These are phyloP conservation scores for Porites cylindrica DNA, from an alignment of 92 coral and sea anemone species.

Conservation along the genomic window DNA sequence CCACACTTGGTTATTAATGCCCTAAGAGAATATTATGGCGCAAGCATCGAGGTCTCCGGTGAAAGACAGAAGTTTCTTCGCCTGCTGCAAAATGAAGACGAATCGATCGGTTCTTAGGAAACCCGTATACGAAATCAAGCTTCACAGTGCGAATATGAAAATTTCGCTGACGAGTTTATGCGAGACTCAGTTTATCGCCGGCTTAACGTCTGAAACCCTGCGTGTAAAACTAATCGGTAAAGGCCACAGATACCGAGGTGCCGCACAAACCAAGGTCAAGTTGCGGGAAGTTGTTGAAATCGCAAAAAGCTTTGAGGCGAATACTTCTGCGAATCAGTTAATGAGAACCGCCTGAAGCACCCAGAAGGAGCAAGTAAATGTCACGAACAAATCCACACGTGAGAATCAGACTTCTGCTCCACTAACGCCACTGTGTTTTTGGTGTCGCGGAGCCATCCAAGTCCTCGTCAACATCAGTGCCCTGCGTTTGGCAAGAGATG, in stretches of 20 bases:
- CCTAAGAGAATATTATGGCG: conserved; percentile 39
- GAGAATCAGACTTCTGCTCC: too few species aligned
- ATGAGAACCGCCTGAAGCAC: conserved; percentile 22
- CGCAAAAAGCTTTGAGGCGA: background rate
- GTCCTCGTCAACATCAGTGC: conserved; percentile 58
- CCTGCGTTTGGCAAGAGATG: conserved; percentile 30
- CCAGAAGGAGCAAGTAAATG: background rate
- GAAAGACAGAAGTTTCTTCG: too few species aligned
- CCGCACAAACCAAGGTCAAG: background rate
- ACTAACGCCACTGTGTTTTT: too few species aligned
- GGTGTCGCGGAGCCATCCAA: background rate
- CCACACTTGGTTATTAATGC: conserved; percentile 28
- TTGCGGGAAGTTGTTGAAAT: conserved; percentile 15
- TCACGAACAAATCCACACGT: background rate
- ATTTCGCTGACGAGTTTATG: conserved; percentile 19
- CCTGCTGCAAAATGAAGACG: conserved; percentile 8
- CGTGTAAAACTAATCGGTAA: too few species aligned
- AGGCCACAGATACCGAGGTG: background rate
- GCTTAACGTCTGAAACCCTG: background rate
- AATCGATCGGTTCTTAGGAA: conserved; percentile 61
- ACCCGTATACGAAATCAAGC: background rate
- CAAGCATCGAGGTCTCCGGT: conserved; percentile 43
- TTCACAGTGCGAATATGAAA: too few species aligned
- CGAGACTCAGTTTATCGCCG: conserved; percentile 37
- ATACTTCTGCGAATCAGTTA: background rate